phyloP scores from a whole-genome alignment of 2,113 vertebrate species.

The Salvelinus namaycush region DNA sequence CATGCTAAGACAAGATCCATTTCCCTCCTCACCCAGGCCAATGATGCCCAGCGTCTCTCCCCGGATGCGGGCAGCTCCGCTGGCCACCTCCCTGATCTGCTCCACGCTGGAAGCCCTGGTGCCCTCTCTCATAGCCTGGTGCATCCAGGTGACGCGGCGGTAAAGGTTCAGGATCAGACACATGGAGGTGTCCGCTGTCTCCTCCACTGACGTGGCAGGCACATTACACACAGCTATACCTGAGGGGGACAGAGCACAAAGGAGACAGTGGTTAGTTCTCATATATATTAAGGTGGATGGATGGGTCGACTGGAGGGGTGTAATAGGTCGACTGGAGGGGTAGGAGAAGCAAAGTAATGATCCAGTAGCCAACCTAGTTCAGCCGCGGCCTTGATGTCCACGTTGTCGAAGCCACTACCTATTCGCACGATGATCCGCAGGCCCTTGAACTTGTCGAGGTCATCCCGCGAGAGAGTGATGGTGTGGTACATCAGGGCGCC shows the following conservation, averaged over 20 bases:
- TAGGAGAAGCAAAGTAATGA: background rate
- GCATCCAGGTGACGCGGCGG: conserved; percentile 82
- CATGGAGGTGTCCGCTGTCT: conserved; percentile 82
- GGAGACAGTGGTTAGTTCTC: background rate
- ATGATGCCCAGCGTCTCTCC: conserved; percentile 85
- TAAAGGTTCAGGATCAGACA: conserved; percentile 84
- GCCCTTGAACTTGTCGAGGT: conserved; percentile 84
- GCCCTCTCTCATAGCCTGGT: conserved; percentile 82
- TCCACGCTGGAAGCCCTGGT: conserved; percentile 79
- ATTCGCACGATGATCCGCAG: conserved; percentile 82
- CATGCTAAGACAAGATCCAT: background rate
- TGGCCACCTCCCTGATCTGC: conserved; percentile 83
- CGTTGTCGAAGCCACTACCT: conserved; percentile 82
- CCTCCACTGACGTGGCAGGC: conserved; percentile 82
- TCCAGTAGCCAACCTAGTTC: conserved; percentile 74
- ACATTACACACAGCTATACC: conserved; percentile 80
- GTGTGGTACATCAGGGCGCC: conserved; percentile 84
- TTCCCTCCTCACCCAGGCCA: conserved; percentile 75
- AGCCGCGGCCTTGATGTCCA: conserved; percentile 82
- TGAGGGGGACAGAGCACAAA: background rate
- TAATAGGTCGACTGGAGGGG: background rate
- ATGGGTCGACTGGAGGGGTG: background rate
- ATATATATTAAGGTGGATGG: background rate
- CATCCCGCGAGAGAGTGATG: conserved; percentile 81
- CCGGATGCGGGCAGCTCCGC: conserved; percentile 81